Base-by-base conservation (phyloP, 2,797 vertebrate genomes). In the Astyanax mexicanus region DNA sequence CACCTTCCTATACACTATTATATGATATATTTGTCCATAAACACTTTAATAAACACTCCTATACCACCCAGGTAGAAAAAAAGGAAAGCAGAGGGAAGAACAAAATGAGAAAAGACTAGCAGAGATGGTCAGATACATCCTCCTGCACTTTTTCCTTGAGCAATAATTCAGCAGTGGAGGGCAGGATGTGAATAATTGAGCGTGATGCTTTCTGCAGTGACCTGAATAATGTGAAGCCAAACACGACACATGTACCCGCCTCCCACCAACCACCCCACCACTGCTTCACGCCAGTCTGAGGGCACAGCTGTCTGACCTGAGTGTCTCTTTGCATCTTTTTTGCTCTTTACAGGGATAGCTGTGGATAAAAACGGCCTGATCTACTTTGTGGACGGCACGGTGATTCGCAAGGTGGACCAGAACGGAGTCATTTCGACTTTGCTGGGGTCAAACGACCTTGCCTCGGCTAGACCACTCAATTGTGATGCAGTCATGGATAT, bases 401-500 rank as follows among this genome's bases (percentile, higher is more conserved):
- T 98, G 74, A 98, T 99, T 87, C 94, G 98, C 69, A 98, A 96
- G 91, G 95, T 99, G 80, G 97, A 99, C 89, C 96, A 95, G 72
- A 98, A 97, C 23, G 97, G 98, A 74, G 95, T 99, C 87, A 96
- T 99, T 89, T 98, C 97, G 1, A 99, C 98, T 12, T 91, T 99
- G 83, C 94, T 99, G 15, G 98, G 98, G 21, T 98, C 97, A 57
- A 99, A 98, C 0, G 98, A 99, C 88, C 92, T 99, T 83, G 98
- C 97, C 0, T 99, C 98, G 0, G 96, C 97, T 38, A 94, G 96
- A 58, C 97, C 98, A 51, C 87, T 99, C 68, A 97, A 95, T 65
- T 99, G 98, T 74, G 98, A 99, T 87, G 95, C 93, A 7, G 96
- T 96, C 91, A 99, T 99, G 97, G 96, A 98, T 84, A 94, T 98